Percentiles rank a stretch among this genome's conserved stretches.
These are phyloP conservation scores for Ophioninae sp. DNA, from an alignment of 2,888 invertebrate genomes.

Conservation along the genomic window DNA sequence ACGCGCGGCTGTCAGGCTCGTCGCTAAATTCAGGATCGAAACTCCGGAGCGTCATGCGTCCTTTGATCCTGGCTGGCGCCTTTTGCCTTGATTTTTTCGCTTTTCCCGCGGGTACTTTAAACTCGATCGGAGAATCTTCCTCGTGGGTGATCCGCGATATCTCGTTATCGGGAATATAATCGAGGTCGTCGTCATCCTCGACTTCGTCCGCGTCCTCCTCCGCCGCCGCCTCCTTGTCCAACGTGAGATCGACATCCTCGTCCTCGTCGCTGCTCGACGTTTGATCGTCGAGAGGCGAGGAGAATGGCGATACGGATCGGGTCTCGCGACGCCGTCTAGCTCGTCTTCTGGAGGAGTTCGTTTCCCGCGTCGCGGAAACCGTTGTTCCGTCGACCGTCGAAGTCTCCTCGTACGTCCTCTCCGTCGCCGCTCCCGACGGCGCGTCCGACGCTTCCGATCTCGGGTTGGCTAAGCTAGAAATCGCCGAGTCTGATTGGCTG, in stretches of 20 bases:
- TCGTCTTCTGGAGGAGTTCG: slow-evolving; percentile 33
- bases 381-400: slow-evolving; percentile 38
- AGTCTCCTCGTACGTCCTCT: slow-evolving; percentile 23
- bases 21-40: slow-evolving; percentile 71
- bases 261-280: slow-evolving; percentile 63
- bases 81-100: slow-evolving; percentile 41
- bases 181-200: slow-evolving; percentile 23
- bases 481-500: slow-evolving; percentile 78
- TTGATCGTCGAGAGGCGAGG: slow-evolving; percentile 24
- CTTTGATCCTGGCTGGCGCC: slow-evolving; percentile 27
- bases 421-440: slow-evolving; percentile 22
- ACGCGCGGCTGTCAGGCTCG: slow-evolving; percentile 54
- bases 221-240: slow-evolving; percentile 47
- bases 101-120: slow-evolving; percentile 65
- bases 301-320: slow-evolving; percentile 3
- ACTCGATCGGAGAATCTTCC: slow-evolving; percentile 55
- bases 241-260: slow-evolving; percentile 1
- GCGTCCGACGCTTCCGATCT: slow-evolving; percentile 57
- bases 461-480: slow-evolving; percentile 78
- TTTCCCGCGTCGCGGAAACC: slow-evolving; percentile 23
- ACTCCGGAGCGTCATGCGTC: slow-evolving; percentile 56
- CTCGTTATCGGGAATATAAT: slow-evolving; percentile 23
- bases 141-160: slow-evolving; percentile 32
- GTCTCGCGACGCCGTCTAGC: slow-evolving; percentile 45
- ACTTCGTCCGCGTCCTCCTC: slow-evolving; percentile 30